A percentile compares a stretch with the other conserved stretches of the same genome.
phyloP scores from a whole-genome alignment of 1,140 invertebrate species.

The Druon quercuslanigerum region DNA sequence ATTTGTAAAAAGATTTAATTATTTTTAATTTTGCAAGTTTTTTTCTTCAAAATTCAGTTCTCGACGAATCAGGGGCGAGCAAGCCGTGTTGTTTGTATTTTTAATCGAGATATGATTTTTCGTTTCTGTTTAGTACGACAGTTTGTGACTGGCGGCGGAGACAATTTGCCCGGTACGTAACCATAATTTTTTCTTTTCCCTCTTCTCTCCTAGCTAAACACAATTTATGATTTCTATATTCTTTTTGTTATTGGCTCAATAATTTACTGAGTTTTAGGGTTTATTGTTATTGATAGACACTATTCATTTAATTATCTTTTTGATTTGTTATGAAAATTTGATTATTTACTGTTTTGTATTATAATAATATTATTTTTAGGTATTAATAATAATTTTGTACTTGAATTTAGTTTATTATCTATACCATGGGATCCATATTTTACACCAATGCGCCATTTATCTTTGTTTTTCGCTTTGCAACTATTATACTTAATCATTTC shows the following conservation, averaged over 20 bases:
- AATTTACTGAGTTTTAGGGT: conserved; percentile 34
- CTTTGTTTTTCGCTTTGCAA: conserved; percentile 59
- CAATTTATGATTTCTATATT: conserved; percentile 19
- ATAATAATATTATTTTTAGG: background rate
- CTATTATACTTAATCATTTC: background rate
- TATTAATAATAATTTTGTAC: background rate
- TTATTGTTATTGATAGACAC: conserved; percentile 15
- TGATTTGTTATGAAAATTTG: background rate
- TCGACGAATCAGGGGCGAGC: conserved; percentile 65
- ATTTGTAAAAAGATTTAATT: conserved; percentile 1
- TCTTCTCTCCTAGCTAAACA: conserved; percentile 53
- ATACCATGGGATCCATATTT: conserved; percentile 32
- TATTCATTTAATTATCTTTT: background rate
- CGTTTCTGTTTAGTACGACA: conserved; percentile 84
- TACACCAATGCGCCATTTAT: conserved; percentile 54
- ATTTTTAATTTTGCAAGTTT: conserved; percentile 19
- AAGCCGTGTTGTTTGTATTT: conserved; percentile 56
- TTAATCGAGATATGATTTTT: conserved; percentile 75
- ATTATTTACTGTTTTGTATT: background rate
- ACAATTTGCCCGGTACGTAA: conserved; percentile 84
- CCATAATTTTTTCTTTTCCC: conserved; percentile 73
- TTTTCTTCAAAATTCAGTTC: conserved; percentile 18
- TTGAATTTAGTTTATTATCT: background rate
- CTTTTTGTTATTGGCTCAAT: conserved; percentile 12
- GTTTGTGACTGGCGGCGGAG: conserved; percentile 83